phyloP scores from a whole-genome alignment of 2,797 vertebrate species.

The Tinamus major region DNA sequence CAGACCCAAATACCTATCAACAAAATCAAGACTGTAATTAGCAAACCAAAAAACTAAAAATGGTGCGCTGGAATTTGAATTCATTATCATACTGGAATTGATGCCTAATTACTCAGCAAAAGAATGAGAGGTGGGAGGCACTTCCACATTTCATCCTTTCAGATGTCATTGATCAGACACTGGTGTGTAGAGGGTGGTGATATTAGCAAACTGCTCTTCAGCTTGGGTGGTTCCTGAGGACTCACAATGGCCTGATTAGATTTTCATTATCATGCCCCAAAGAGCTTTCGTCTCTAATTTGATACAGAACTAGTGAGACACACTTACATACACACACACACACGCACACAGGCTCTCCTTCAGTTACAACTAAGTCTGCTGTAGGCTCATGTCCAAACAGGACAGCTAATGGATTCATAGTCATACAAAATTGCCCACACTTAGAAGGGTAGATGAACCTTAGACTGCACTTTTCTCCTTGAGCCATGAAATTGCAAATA shows the following conservation, averaged over 20 bases:
- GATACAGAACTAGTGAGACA: neutral
- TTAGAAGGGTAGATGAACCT: neutral
- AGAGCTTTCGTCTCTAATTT: neutral
- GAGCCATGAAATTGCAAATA: neutral
- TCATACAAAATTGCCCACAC: neutral
- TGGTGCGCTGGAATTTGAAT: neutral
- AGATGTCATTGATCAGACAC: neutral
- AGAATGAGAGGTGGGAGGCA: neutral
- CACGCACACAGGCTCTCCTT: neutral
- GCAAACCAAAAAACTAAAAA: neutral
- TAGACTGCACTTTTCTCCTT: neutral
- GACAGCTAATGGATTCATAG: neutral
- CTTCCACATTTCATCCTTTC: neutral
- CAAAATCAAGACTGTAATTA: neutral
- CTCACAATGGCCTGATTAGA: neutral
- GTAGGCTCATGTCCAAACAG: neutral
- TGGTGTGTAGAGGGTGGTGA: neutral
- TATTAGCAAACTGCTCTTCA: neutral
- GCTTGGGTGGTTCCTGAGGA: neutral
- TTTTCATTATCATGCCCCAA: neutral
- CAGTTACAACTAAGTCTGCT: neutral
- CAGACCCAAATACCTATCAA: neutral
- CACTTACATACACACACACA: accelerated
- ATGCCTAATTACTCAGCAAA: neutral
- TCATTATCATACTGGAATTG: neutral